A percentile compares a stretch with the other conserved stretches of the same genome.
These are phyloP conservation scores for Galago senegalensis DNA, from an alignment of 2,797 vertebrate species.

Conservation along the genomic window DNA sequence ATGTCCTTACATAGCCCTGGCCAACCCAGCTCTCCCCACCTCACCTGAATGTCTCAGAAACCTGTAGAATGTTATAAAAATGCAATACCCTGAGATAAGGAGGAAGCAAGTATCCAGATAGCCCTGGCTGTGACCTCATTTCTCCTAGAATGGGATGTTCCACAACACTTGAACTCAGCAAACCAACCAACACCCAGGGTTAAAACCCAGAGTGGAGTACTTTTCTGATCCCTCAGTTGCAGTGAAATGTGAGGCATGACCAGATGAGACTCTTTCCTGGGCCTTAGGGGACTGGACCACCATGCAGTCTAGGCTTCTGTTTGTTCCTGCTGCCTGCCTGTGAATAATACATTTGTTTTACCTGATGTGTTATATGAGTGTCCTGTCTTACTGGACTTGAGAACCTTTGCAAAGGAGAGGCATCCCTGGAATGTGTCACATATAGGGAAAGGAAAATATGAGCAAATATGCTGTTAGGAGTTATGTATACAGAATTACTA, in stretches of 20 bases:
- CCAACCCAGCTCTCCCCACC: neutral
- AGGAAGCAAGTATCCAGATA: neutral
- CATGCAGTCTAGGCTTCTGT: neutral
- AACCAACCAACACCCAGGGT: neutral
- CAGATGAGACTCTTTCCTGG: neutral
- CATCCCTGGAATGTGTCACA: neutral
- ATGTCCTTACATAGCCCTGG: too few relatives aligned
- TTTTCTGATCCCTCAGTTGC: rapidly evolving
- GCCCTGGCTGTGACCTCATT: neutral
- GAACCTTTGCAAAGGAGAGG: neutral
- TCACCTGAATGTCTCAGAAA: neutral
- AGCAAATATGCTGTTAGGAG: neutral
- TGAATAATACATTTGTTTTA: neutral
- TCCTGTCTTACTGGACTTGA: neutral
- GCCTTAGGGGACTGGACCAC: neutral
- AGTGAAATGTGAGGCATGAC: neutral
- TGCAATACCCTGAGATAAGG: neutral
- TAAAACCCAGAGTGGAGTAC: neutral
- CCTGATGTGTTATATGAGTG: neutral
- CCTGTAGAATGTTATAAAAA: neutral
- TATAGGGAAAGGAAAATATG: neutral
- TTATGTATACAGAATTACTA: neutral
- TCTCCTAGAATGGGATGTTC: neutral
- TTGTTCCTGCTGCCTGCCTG: neutral
- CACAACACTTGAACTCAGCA: neutral